Percentiles rank a stretch among this genome's conserved stretches.
These are phyloP conservation scores for Mesocentrotus franciscanus DNA, from an alignment of 53 echinoderm and acorn worm genomes.

Conservation along the genomic window DNA sequence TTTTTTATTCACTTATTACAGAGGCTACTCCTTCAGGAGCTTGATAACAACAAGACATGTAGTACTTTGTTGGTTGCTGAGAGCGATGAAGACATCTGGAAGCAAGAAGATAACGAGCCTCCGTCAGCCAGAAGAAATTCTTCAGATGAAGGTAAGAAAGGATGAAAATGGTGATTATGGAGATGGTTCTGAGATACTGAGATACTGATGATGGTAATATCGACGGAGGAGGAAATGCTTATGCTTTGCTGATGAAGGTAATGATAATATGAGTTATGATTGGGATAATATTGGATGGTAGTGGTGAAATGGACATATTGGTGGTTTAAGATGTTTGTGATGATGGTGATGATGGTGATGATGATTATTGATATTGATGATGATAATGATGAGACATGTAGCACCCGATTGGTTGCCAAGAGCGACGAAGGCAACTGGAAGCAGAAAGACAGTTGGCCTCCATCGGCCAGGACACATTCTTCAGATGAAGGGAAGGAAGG, in stretches of 20 bases:
- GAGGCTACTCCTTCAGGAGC: constrained; percentile 80
- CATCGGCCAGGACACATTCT: constrained; percentile 55
- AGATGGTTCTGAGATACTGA: neutral
- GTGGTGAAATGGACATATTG: too few species aligned
- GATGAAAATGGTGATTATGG: neutral
- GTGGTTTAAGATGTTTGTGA: neutral
- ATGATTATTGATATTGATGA: neutral
- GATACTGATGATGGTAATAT: neutral
- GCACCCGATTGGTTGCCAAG: constrained; percentile 76
- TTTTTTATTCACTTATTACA: neutral
- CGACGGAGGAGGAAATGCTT: neutral
- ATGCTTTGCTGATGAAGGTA: neutral
- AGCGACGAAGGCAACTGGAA: constrained; percentile 87
- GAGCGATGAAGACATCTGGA: constrained; percentile 89
- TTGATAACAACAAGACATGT: constrained; percentile 78
- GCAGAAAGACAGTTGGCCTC: constrained; percentile 55
- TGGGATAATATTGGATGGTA: neutral
- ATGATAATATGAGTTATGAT: neutral
- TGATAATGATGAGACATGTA: constrained; percentile 54
- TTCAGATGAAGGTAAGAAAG: constrained; percentile 47
- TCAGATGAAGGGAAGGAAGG: constrained; percentile 7
- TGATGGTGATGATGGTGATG: neutral
- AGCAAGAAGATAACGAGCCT: constrained; percentile 69
- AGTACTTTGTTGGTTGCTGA: constrained; percentile 81
- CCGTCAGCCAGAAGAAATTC: constrained; percentile 63